phyloP scores from a whole-genome alignment of 2,797 vertebrate species.

The Myotis vivesi region DNA sequence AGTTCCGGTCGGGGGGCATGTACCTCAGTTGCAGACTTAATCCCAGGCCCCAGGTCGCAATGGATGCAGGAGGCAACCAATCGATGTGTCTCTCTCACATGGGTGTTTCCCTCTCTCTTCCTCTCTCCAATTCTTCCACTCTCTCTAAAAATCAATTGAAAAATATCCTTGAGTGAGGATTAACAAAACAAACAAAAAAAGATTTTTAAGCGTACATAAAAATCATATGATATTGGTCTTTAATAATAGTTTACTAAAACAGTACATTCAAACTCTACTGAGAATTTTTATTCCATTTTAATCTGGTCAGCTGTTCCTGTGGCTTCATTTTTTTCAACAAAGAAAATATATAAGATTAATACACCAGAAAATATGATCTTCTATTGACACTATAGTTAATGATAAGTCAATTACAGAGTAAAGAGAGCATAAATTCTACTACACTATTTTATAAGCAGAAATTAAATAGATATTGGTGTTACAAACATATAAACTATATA shows the following conservation, averaged over 20 bases:
- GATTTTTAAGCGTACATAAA: neutral
- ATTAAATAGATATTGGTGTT: neutral
- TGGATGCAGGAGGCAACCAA: too few relatives aligned
- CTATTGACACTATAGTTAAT: neutral
- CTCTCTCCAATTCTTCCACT: too few relatives aligned
- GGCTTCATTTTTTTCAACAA: neutral
- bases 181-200: too few relatives aligned
- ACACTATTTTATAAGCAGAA: neutral
- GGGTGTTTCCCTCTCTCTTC: too few relatives aligned
- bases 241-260: neutral
- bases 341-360: neutral
- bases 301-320: neutral
- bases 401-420: neutral
- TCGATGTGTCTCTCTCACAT: too few relatives aligned
- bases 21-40: too few relatives aligned
- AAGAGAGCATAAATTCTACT: neutral
- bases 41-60: too few relatives aligned
- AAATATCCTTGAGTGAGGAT: too few relatives aligned
- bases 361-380: neutral
- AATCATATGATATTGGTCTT: neutral
- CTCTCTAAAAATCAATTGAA: too few relatives aligned
- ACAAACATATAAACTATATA: neutral
- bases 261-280: neutral
- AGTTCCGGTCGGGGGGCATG: too few relatives aligned
- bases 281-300: neutral